Percentiles rank a stretch among this genome's conserved stretches.
Evolutionary conservation across 2,888 invertebrate genomes (phyloP).

Genomic region (Poecilobothrus nobilitatus): DNA sequence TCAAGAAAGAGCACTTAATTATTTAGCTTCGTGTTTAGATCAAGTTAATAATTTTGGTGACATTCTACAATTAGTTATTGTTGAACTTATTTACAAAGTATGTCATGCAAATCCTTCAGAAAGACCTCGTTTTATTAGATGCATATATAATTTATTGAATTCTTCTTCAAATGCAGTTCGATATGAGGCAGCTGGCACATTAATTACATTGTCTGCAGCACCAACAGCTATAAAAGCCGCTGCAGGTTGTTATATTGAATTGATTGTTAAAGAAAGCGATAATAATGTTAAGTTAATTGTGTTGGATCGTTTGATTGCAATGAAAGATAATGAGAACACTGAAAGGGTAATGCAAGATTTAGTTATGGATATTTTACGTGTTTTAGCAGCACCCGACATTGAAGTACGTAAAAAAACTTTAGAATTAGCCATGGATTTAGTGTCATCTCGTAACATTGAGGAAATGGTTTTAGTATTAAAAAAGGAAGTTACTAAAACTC

Average conservation of each 20-base stretch:
- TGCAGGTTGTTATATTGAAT: conserved; percentile 94
- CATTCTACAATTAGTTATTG: conserved; percentile 95
- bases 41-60: conserved; percentile 93
- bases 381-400: conserved; percentile 84
- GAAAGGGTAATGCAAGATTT: conserved; percentile 80
- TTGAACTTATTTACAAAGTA: conserved; percentile 98
- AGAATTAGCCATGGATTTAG: conserved; percentile 78
- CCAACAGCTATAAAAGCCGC: conserved; percentile 98
- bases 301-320: conserved; percentile 80
- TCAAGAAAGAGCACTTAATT: conserved; percentile 85
- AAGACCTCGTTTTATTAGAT: conserved; percentile 92
- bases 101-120: conserved; percentile 95
- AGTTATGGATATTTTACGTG: conserved; percentile 95
- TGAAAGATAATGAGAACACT: conserved; percentile 73
- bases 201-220: conserved; percentile 93
- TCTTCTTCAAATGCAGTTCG: conserved; percentile 93
- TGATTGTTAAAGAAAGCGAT: conserved; percentile 99
- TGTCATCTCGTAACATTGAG: conserved; percentile 84
- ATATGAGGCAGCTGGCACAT: conserved; percentile 97
- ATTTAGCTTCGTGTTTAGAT: conserved; percentile 87
- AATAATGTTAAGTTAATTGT: conserved; percentile 99
- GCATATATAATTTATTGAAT: conserved; percentile 94
- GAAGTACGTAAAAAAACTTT: conserved; percentile 87
- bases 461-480: conserved; percentile 89
- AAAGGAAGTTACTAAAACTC: conserved; percentile 87